Evolutionary conservation across 2,888 invertebrate species (phyloP).

Genomic region (Plagodis pulveraria): DNA sequence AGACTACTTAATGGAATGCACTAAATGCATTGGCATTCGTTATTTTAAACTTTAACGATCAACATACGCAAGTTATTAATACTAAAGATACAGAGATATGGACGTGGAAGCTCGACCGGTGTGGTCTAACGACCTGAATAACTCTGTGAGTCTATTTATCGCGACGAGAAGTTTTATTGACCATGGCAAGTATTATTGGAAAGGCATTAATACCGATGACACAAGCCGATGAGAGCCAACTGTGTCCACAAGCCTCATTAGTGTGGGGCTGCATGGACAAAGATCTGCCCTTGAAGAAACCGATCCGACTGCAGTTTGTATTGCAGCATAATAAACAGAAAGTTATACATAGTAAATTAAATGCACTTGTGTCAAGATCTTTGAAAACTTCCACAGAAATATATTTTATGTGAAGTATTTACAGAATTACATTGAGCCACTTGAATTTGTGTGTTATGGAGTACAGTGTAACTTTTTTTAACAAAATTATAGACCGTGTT

Average conservation of each 20-base stretch:
- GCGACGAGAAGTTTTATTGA: slow-evolving; percentile 74
- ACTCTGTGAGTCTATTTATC: slow-evolving; percentile 64
- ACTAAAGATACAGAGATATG: slow-evolving; percentile 19
- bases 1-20: slow-evolving; percentile 3
- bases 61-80: slow-evolving; percentile 17
- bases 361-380: slow-evolving; percentile 58
- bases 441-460: slow-evolving; percentile 3
- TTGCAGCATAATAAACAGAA: slow-evolving; percentile 22
- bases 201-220: slow-evolving; percentile 81
- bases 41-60: slow-evolving; percentile 18
- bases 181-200: slow-evolving; percentile 75
- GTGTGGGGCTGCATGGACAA: slow-evolving; percentile 67
- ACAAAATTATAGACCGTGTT: too few species aligned
- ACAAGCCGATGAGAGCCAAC: slow-evolving; percentile 80
- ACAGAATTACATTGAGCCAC: slow-evolving; percentile 1
- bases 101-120: slow-evolving; percentile 53
- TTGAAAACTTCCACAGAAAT: slow-evolving; percentile 27
- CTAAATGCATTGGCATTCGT: slow-evolving; percentile 10
- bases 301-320: slow-evolving; percentile 44
- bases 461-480: too few species aligned
- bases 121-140: slow-evolving; percentile 70
- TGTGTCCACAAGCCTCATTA: slow-evolving; percentile 77
- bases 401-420: slow-evolving; percentile 35
- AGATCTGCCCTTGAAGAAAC: slow-evolving; percentile 74
- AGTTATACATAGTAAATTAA: slow-evolving; percentile 44